phyloP scores from a whole-genome alignment of 2,113 vertebrate genomes.

The Pituophis catenifer region DNA sequence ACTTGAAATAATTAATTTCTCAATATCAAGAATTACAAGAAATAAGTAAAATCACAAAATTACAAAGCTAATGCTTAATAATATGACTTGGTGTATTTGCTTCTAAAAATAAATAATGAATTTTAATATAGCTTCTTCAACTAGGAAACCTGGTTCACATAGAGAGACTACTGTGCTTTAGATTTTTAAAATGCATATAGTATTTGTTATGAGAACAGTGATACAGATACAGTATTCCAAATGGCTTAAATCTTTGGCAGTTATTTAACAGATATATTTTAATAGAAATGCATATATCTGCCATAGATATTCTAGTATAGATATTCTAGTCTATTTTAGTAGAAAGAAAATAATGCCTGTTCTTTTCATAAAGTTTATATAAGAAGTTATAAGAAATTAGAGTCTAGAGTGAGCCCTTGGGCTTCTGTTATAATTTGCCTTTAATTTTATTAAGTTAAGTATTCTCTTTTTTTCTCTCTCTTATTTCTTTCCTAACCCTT shows the following conservation, averaged over 20 bases:
- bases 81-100: neutral
- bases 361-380: neutral
- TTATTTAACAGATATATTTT: neutral
- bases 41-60: neutral
- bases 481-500: neutral
- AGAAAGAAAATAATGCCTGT: neutral
- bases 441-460: neutral
- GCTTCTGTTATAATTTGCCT: neutral
- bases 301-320: neutral
- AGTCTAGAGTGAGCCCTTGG: neutral
- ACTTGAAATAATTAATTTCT: neutral
- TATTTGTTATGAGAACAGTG: neutral
- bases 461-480: neutral
- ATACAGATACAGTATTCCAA: neutral
- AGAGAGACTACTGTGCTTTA: neutral
- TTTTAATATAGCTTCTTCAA: neutral
- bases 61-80: neutral
- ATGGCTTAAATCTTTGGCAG: neutral
- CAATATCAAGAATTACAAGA: neutral
- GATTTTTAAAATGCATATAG: neutral
- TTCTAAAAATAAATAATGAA: neutral
- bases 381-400: neutral
- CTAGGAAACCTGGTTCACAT: neutral
- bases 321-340: neutral
- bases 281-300: neutral